A percentile compares a stretch with the other conserved stretches of the same genome.
Conservation (phyloP, 2,888 invertebrate genomes). For the Callinectes sapidus region DNA sequence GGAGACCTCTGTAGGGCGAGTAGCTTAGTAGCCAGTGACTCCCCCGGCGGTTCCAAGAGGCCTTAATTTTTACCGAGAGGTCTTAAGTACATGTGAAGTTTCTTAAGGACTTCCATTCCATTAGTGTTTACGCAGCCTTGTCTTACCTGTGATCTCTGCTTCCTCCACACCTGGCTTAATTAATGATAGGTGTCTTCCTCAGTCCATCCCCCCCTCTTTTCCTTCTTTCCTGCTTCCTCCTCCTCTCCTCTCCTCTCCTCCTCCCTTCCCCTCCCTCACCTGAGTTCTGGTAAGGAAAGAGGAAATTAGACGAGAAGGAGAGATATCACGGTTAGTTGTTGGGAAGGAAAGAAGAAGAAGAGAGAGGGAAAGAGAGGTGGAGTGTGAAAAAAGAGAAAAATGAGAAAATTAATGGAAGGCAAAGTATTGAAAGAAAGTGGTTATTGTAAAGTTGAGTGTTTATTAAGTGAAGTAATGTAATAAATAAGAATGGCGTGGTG, state of each 20-base stretch:
- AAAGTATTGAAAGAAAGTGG: neutral
- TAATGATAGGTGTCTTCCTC: constrained; percentile 24
- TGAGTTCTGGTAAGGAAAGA: neutral
- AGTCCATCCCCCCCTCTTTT: neutral
- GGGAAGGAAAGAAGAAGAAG: neutral
- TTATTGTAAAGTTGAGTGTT: neutral
- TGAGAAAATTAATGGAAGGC: neutral
- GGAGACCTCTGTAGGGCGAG: neutral
- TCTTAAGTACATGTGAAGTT: neutral
- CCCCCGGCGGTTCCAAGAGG: neutral
- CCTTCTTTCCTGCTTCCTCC: neutral
- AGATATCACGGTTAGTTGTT: neutral
- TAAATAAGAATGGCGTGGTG: neutral
- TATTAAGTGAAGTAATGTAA: neutral
- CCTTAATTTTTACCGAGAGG: neutral
- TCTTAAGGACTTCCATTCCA: neutral
- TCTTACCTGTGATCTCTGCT: neutral
- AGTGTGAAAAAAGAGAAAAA: neutral
- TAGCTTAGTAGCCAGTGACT: neutral
- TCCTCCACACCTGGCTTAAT: neutral
- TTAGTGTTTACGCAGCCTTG: constrained; percentile 27
- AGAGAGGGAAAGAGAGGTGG: neutral
- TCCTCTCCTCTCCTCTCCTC: neutral
- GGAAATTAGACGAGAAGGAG: neutral
- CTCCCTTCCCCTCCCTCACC: neutral